A percentile compares a stretch with the other conserved stretches of the same genome.
Conservation (phyloP, 1,140 invertebrate species). For the Drosophila yakuba region DNA sequence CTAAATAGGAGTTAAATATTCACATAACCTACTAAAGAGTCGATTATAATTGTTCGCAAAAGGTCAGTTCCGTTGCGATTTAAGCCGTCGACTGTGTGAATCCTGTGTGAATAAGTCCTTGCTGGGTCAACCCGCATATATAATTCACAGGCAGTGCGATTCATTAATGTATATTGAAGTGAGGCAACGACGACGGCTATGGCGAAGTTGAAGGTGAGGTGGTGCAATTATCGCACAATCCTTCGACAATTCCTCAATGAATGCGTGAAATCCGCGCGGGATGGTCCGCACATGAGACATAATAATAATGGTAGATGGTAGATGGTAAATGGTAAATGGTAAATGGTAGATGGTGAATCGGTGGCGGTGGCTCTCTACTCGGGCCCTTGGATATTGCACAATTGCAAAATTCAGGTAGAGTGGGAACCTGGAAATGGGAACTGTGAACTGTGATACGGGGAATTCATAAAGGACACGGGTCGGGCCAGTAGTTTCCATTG, state of each 20-base stretch:
- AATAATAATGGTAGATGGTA: background rate
- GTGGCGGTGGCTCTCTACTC: constrained; percentile 6
- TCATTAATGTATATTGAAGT: background rate
- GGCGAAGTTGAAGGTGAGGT: constrained; percentile 12
- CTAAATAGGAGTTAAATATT: too few relatives aligned
- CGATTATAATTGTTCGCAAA: background rate
- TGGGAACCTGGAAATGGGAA: background rate
- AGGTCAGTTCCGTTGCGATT: background rate
- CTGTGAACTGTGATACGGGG: background rate
- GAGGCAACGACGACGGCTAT: too few relatives aligned
- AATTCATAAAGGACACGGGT: constrained; percentile 22
- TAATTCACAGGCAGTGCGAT: background rate
- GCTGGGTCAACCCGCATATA: constrained; percentile 3
- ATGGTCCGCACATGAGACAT: constrained; percentile 11
- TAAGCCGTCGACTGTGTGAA: background rate
- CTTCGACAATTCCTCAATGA: constrained; percentile 72
- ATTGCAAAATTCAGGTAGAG: constrained; percentile 40
- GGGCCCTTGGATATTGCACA: constrained; percentile 45
- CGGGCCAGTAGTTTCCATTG: constrained; percentile 31
- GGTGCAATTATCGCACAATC: constrained; percentile 67
- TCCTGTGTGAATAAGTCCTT: background rate
- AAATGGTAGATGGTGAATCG: background rate
- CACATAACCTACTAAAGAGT: too few relatives aligned
- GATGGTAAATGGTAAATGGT: background rate
- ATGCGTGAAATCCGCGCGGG: constrained; percentile 63